These are phyloP conservation scores for Triplophysa yarkandensis DNA, from an alignment of 2,797 vertebrate species.

Conservation along the genomic window DNA sequence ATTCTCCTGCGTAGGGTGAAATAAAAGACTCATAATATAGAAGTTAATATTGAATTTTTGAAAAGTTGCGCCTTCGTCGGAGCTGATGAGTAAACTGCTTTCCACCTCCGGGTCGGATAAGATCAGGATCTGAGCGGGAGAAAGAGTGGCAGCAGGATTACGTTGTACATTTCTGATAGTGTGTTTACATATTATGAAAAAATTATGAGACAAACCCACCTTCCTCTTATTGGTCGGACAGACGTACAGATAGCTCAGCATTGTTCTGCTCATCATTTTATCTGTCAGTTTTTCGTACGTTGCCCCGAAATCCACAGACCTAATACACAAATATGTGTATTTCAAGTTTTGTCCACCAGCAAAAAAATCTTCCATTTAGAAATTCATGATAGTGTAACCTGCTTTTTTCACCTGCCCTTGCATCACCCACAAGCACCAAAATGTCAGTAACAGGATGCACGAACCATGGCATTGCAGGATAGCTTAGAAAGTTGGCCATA, in stretches of 20 bases:
- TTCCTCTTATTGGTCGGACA: constrained; percentile 97
- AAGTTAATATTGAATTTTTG: constrained; percentile 93
- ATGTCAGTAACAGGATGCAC: neutral
- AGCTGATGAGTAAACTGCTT: constrained; percentile 92
- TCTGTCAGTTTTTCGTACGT: constrained; percentile 94
- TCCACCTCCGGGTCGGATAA: constrained; percentile 95
- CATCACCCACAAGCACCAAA: neutral
- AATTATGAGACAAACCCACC: constrained; percentile 72
- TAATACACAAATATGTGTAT: constrained; percentile 57
- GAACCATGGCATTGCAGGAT: neutral
- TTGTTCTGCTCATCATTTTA: constrained; percentile 91
- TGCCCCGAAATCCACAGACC: constrained; percentile 93
- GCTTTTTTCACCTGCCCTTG: neutral
- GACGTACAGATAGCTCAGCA: constrained; percentile 94
- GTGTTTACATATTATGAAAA: too few species aligned
- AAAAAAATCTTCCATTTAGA: neutral
- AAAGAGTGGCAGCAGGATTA: constrained; percentile 25
- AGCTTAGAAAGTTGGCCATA: constrained; percentile 17
- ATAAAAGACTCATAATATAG: constrained; percentile 93
- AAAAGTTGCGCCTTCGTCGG: constrained; percentile 94
- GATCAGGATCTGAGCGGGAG: constrained; percentile 89
- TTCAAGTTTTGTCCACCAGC: neutral
- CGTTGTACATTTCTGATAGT: constrained; percentile 6
- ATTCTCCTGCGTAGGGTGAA: constrained; percentile 92
- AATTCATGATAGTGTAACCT: neutral